phyloP scores from a whole-genome alignment of 2,797 vertebrate species.

The Pangasius krempfi region DNA sequence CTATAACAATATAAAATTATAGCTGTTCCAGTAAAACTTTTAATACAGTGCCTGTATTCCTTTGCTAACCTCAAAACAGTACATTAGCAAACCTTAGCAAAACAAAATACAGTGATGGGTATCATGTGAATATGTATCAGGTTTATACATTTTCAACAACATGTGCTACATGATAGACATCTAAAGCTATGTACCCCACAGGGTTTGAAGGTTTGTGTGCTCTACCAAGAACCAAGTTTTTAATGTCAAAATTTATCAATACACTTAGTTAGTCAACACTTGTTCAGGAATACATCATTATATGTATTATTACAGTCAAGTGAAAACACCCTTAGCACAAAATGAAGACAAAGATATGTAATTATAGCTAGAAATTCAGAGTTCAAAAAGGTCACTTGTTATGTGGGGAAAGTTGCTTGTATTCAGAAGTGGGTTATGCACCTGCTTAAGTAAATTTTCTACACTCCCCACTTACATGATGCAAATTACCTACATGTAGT shows the following conservation, averaged over 20 bases:
- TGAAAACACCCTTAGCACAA: neutral
- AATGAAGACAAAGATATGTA: neutral
- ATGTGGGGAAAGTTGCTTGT: conserved; percentile 23
- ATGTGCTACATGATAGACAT: neutral
- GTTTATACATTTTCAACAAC: neutral
- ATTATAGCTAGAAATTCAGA: too few relatives aligned
- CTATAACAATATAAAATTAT: neutral
- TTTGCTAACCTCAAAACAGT: neutral
- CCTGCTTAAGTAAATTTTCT: neutral
- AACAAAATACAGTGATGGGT: neutral
- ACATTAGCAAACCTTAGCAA: neutral
- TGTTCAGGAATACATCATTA: neutral
- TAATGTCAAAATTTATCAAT: neutral
- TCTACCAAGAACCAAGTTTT: neutral
- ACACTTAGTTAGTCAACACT: neutral
- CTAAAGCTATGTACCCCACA: neutral
- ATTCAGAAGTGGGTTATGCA: neutral
- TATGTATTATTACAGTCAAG: neutral
- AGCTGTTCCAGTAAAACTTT: neutral
- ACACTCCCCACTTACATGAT: neutral
- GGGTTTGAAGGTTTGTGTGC: neutral
- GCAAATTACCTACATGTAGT: neutral
- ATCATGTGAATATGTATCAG: neutral
- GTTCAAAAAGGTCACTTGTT: conserved; percentile 73
- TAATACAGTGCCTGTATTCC: neutral